Conservation (phyloP, 2,888 invertebrate genomes). For the Drosophila pseudotakahashii region DNA sequence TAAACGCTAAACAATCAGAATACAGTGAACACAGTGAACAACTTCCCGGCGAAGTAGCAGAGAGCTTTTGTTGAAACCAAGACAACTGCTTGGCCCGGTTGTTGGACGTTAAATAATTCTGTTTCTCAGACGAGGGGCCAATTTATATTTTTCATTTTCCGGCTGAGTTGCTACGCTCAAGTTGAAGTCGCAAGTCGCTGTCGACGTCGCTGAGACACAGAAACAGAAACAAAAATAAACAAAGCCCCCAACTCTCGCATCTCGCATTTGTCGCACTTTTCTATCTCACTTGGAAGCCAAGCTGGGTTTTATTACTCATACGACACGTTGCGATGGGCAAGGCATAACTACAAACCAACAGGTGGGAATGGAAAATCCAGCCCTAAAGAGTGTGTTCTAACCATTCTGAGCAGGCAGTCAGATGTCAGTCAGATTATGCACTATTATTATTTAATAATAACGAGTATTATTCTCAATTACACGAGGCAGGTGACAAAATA, state of each 20-base stretch:
- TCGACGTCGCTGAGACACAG: slow-evolving; percentile 42
- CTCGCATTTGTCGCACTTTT: slow-evolving; percentile 50
- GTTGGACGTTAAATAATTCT: slow-evolving; percentile 77
- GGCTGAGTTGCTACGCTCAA: slow-evolving; percentile 78
- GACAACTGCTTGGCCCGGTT: slow-evolving; percentile 65
- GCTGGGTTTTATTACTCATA: slow-evolving; percentile 73
- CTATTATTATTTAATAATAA: slow-evolving; percentile 50
- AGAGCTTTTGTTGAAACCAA: slow-evolving; percentile 29
- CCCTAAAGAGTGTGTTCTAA: slow-evolving; percentile 48
- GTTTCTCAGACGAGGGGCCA: slow-evolving; percentile 76
- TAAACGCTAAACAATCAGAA: slow-evolving; percentile 20
- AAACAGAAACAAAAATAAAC: slow-evolving; percentile 65
- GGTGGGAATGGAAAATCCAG: slow-evolving; percentile 34
- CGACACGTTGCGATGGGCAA: slow-evolving; percentile 48
- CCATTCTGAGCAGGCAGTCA: slow-evolving; percentile 2
- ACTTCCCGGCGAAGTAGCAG: slow-evolving; percentile 1
- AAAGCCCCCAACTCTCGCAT: slow-evolving; percentile 53
- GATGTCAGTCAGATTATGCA: slow-evolving; percentile 52
- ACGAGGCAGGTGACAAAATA: slow-evolving; percentile 73
- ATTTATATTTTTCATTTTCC: slow-evolving; percentile 83
- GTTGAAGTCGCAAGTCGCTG: slow-evolving; percentile 57
- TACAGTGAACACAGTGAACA: slow-evolving; percentile 6
- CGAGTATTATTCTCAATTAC: slow-evolving; percentile 58
- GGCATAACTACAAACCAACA: slow-evolving; percentile 4
- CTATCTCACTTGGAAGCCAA: slow-evolving; percentile 58